Conservation (phyloP, 2,113 vertebrate species). For the Percina caprodes region DNA sequence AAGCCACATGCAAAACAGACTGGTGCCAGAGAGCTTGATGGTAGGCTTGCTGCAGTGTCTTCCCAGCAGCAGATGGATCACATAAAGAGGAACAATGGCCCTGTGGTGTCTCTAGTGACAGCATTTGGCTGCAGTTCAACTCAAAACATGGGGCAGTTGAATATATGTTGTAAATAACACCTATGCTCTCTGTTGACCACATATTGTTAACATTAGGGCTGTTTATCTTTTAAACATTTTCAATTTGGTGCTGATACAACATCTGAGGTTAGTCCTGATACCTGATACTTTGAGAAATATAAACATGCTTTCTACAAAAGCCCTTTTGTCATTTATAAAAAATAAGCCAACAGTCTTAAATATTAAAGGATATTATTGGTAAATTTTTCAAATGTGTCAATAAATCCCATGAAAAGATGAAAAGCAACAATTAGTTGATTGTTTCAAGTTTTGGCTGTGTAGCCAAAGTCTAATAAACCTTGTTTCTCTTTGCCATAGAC, state of each 20-base stretch:
- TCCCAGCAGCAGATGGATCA: constrained; percentile 70
- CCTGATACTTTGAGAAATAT: not conserved
- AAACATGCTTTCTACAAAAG: not conserved
- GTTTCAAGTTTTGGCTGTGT: too few relatives aligned
- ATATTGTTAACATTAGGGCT: not conserved
- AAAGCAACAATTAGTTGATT: too few relatives aligned
- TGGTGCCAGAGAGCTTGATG: constrained; percentile 60
- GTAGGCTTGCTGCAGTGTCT: constrained; percentile 44
- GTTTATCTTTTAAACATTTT: not conserved
- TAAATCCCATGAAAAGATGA: too few relatives aligned
- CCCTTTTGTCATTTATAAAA: not conserved
- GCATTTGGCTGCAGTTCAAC: constrained; percentile 32
- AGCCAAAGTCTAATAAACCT: too few relatives aligned
- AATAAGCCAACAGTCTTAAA: not conserved
- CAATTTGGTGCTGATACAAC: not conserved
- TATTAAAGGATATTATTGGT: too few relatives aligned
- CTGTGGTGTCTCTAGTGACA: constrained; percentile 52
- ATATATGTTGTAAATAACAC: constrained; percentile 63
- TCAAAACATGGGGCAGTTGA: constrained; percentile 23
- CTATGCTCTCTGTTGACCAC: constrained; percentile 36
- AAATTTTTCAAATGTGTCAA: too few relatives aligned
- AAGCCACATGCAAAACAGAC: constrained; percentile 65
- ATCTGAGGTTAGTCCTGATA: not conserved
- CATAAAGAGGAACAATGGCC: constrained; percentile 56
- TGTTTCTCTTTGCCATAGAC: too few relatives aligned